A percentile compares a stretch with the other conserved stretches of the same genome.
phyloP scores from a whole-genome alignment of 2,888 invertebrate species.

The Trichopoda pennipes region DNA sequence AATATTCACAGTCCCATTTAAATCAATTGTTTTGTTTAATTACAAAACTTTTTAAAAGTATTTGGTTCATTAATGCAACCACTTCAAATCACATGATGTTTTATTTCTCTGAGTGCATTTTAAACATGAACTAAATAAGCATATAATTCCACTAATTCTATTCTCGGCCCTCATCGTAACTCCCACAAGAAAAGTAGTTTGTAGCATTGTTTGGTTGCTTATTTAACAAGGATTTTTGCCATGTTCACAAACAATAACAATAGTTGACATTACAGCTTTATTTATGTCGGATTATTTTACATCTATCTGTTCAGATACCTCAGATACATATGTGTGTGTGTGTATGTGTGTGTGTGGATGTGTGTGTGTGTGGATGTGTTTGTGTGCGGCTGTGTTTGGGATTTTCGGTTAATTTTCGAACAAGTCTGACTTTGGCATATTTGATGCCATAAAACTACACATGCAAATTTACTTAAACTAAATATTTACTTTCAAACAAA shows the following conservation, averaged over 20 bases:
- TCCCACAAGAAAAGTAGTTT: not conserved
- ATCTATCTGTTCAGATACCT: not conserved
- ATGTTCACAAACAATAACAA: conserved; percentile 39
- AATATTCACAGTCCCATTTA: no score
- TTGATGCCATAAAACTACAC: conserved; percentile 35
- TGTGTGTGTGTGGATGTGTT: not conserved
- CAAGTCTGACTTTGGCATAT: conserved; percentile 53
- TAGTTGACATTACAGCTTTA: conserved; percentile 48
- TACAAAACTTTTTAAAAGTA: not conserved
- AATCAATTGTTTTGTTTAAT: no score
- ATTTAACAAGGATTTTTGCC: conserved; percentile 50
- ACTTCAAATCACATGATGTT: no score
- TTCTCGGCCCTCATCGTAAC: not conserved
- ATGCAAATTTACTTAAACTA: conserved; percentile 54
- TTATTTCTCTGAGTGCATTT: conserved; percentile 19
- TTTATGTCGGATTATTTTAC: conserved; percentile 34
- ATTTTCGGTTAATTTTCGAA: conserved; percentile 53
- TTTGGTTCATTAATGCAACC: not conserved
- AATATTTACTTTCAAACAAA: conserved; percentile 39
- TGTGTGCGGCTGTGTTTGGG: no score
- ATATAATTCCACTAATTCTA: conserved; percentile 2
- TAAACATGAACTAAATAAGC: conserved; percentile 31
- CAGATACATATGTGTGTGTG: not conserved
- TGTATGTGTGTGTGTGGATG: not conserved
- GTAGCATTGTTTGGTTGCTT: conserved; percentile 6